A percentile compares a stretch with the other conserved stretches of the same genome.
phyloP scores from a whole-genome alignment of 2,113 vertebrate genomes.

The Erpornis zantholeuca region DNA sequence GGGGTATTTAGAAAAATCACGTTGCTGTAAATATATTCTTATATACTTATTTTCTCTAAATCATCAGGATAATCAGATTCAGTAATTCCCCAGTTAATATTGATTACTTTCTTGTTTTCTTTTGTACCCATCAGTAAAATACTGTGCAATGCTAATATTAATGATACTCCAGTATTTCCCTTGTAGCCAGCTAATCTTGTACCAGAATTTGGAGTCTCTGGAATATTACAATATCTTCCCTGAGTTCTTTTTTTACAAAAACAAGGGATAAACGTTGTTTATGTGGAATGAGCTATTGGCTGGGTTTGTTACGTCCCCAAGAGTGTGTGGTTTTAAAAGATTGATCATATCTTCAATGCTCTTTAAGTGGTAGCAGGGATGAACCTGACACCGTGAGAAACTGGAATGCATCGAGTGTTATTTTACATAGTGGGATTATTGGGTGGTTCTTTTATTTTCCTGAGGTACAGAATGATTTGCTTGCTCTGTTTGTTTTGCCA shows the following conservation, averaged over 20 bases:
- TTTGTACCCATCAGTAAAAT: neutral
- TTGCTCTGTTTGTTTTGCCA: neutral
- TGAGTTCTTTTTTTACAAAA: neutral
- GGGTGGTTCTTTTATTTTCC: neutral
- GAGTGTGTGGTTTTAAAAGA: neutral
- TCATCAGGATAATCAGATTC: neutral
- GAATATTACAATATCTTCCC: neutral
- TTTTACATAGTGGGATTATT: neutral
- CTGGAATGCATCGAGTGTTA: neutral
- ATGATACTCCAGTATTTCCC: neutral
- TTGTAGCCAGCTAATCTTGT: neutral
- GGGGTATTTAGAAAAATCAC: neutral
- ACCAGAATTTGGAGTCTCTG: neutral
- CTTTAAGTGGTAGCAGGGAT: neutral
- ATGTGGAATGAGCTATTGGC: neutral
- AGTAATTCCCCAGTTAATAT: neutral
- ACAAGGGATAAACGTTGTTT: neutral
- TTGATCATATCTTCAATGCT: neutral
- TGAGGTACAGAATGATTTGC: neutral
- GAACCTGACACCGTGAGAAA: neutral
- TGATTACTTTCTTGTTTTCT: neutral
- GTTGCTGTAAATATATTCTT: neutral
- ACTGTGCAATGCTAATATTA: neutral
- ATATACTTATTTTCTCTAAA: neutral
- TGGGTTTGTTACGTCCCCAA: neutral